Percentiles rank a stretch among this genome's conserved stretches.
Evolutionary conservation across 2,113 vertebrate species (phyloP).

Genomic region (Orientallactaga bullata): DNA sequence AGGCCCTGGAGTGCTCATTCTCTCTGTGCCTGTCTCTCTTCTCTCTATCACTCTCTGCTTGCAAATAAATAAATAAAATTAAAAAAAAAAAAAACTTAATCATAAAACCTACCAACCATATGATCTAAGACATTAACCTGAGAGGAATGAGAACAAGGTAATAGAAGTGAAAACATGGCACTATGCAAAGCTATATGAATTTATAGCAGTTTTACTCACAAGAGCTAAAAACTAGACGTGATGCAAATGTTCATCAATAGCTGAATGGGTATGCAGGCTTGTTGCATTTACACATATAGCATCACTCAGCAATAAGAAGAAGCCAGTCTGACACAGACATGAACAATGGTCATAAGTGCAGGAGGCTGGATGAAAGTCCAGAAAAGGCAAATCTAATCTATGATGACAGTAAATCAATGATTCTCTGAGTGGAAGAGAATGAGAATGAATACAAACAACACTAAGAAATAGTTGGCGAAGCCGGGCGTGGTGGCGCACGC

Average conservation of each 20-base stretch:
- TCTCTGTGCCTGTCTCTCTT: too few relatives aligned
- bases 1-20: too few relatives aligned
- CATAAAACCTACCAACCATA: constrained; percentile 40
- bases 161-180: constrained; percentile 33
- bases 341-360: background rate
- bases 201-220: background rate
- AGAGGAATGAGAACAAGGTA: background rate
- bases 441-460: background rate
- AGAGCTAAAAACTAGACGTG: background rate
- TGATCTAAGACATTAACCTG: background rate
- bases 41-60: too few relatives aligned
- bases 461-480: background rate
- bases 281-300: background rate
- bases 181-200: background rate
- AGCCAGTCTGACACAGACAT: background rate
- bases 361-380: constrained; percentile 16
- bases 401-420: background rate
- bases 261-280: background rate
- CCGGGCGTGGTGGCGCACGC: too few relatives aligned
- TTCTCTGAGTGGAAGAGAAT: background rate
- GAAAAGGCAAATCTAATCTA: constrained; percentile 8
- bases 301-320: background rate
- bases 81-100: too few relatives aligned
- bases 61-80: background rate
- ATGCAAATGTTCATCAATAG: background rate